phyloP scores from a whole-genome alignment of 2,888 invertebrate species.

The Cheiracanthium punctorium region DNA sequence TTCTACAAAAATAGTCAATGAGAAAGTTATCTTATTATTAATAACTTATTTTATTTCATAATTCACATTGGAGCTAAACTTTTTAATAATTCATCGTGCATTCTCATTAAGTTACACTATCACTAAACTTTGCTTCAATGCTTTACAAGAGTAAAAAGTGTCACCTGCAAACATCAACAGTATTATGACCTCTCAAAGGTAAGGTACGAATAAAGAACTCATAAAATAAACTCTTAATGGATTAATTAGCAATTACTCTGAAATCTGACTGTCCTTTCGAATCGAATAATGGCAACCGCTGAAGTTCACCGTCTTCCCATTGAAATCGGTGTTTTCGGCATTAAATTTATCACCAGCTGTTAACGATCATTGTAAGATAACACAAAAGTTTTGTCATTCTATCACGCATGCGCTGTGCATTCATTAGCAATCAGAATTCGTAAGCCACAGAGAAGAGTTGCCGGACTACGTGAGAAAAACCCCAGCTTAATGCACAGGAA shows the following conservation, averaged over 20 bases:
- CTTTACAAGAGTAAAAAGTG: no score
- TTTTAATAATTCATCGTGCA: no score
- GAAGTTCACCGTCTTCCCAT: slow-evolving; percentile 5
- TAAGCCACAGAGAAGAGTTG: not conserved
- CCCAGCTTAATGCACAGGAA: not conserved
- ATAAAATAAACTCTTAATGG: not conserved
- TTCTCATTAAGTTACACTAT: no score
- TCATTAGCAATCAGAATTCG: not conserved
- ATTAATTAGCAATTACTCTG: not conserved
- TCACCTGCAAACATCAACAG: no score
- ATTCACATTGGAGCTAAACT: no score
- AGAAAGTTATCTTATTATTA: no score
- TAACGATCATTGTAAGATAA: slow-evolving; percentile 10
- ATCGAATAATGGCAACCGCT: not conserved
- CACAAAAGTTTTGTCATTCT: not conserved
- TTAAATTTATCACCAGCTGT: not conserved
- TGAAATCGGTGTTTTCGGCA: not conserved
- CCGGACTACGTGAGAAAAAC: not conserved
- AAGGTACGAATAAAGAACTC: no score
- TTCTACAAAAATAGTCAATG: no score
- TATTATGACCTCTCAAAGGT: no score
- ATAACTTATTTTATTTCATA: no score
- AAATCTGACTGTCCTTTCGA: not conserved
- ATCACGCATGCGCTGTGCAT: not conserved
- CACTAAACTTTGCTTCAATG: no score